These are phyloP conservation scores for fruit fly (Drosophila melanogaster) DNA, from an alignment of 1,140 invertebrate genomes.

Conservation along the genomic window Release_6_plus_ISO1_MT NT_033777.3:18265001-18265500, in stretches of 20 bases:
- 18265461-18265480: slow-evolving; percentile 3
- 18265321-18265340: slow-evolving; percentile 32
- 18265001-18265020: slow-evolving; percentile 40
- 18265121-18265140: slow-evolving; percentile 65
- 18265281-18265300: background rate
- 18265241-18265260: slow-evolving; percentile 39
- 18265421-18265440: slow-evolving; percentile 22
- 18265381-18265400: slow-evolving; percentile 82
- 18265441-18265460: slow-evolving; percentile 23
- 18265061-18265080: slow-evolving; percentile 38
- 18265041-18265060: slow-evolving; percentile 79
- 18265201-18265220: slow-evolving; percentile 77
- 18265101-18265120: slow-evolving; percentile 26
- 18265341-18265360: slow-evolving; percentile 25
- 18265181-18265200: slow-evolving; percentile 2
- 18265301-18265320: slow-evolving; percentile 62
- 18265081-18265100: background rate
- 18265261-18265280: background rate
- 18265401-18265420: slow-evolving; percentile 63
- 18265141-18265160: slow-evolving; percentile 25
- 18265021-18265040: slow-evolving; percentile 57
- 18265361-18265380: slow-evolving; percentile 66
- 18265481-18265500: slow-evolving; percentile 5
- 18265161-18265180: slow-evolving; percentile 23
- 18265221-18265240: slow-evolving; percentile 64